phyloP scores from a whole-genome alignment of 1,140 invertebrate species.

The Drosophila pandora region DNA sequence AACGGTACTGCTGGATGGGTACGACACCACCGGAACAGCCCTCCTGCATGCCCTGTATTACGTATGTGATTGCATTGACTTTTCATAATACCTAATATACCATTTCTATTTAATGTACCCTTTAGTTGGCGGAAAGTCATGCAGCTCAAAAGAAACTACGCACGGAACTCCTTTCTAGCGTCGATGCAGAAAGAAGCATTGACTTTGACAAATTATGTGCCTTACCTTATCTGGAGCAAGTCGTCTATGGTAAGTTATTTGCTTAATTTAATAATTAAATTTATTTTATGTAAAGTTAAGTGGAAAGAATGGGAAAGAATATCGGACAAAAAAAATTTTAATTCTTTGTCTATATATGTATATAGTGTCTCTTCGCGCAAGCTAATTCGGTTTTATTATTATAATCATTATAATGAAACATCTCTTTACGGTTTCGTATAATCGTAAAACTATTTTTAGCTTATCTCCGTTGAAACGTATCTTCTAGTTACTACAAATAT shows the following conservation, averaged over 20 bases:
- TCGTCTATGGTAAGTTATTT: slow-evolving; percentile 59
- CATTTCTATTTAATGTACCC: background rate
- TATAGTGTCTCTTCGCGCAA: no score
- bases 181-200: slow-evolving; percentile 14
- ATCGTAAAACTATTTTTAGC: no score
- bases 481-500: no score
- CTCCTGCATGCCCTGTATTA: slow-evolving; percentile 70
- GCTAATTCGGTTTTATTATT: no score
- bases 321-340: no score
- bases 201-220: slow-evolving; percentile 54
- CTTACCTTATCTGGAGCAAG: slow-evolving; percentile 73
- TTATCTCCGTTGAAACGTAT: no score
- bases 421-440: no score
- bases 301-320: no score
- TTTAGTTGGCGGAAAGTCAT: slow-evolving; percentile 60
- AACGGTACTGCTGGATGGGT: slow-evolving; percentile 86
- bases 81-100: background rate
- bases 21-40: slow-evolving; percentile 84
- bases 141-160: slow-evolving; percentile 62
- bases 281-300: no score
- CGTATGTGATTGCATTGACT: slow-evolving; percentile 37
- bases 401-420: no score
- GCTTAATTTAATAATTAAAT: background rate
- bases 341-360: no score
- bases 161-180: slow-evolving; percentile 64